Percentiles rank a stretch among this genome's conserved stretches.
Evolutionary conservation across 2,113 vertebrate species (phyloP).

Genomic region (Stomatorhinus ivindoensis): DNA sequence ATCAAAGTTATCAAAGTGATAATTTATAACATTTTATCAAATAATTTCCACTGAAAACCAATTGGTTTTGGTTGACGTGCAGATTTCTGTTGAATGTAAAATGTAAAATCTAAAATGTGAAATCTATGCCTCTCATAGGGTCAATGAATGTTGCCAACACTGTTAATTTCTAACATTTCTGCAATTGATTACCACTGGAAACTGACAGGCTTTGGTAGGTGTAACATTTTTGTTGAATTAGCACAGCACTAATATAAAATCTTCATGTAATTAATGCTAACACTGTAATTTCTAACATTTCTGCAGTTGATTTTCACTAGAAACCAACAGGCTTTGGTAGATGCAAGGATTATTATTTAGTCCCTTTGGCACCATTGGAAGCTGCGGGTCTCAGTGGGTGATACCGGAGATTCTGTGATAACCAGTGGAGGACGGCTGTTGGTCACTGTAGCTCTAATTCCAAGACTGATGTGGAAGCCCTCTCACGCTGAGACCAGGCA

Average conservation of each 20-base stretch:
- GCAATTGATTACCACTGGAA: not conserved
- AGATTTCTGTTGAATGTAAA: not conserved
- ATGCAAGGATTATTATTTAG: not conserved
- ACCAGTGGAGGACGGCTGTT: not conserved
- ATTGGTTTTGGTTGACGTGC: not conserved
- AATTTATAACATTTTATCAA: not conserved
- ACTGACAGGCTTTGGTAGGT: not conserved
- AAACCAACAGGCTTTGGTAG: not conserved
- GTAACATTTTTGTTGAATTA: not conserved
- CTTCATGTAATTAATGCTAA: not conserved
- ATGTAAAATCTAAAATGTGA: not conserved
- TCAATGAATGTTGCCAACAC: not conserved
- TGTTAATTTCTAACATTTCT: not conserved
- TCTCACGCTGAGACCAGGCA: not conserved
- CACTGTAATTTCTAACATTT: not conserved
- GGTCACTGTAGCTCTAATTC: not conserved
- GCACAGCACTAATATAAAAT: not conserved
- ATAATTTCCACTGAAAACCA: not conserved
- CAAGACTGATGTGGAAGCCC: not conserved
- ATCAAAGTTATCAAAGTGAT: not conserved
- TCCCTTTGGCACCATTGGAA: not conserved
- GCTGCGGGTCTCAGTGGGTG: not conserved
- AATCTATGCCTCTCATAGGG: not conserved
- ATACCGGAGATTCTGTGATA: not conserved
- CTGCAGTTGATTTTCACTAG: not conserved